Evolutionary conservation across 1,140 invertebrate genomes (phyloP), one percentile per base, ranked within the genome.

Genomic region (Hermatobates lingyangjiaoensis): DNA sequence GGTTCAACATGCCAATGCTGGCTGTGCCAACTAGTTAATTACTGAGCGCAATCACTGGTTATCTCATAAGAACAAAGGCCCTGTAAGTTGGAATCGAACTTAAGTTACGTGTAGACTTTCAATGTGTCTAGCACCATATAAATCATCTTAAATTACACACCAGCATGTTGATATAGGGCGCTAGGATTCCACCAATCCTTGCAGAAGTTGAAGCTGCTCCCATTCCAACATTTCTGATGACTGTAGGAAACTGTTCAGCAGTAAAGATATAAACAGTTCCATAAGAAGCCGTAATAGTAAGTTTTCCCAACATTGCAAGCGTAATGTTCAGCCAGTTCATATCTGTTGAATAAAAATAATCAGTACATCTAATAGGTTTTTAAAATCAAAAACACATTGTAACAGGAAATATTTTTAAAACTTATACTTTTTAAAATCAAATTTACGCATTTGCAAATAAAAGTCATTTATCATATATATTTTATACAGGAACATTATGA

Each of bases 211-310:
- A 87, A 39, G 80, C 74, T 2, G 80, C 76, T 1, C 85, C 86
- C 53, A 89, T 63, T 12, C 52, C 83, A 40, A 81, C 77, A 60
- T 83, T 87, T 50, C 87, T 69, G 34, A 90, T 77, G 5, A 83
- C 76, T 1, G 87, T 89, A 1, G 87, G 86, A 59, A 85, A 87
- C 60, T 87, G 79, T 67, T 90, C 86, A 4, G 79, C 77, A 10
- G 85, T 80, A 61, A 81, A 85, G 40, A 88, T 72, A 59, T 87
- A 88, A 27, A 87, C 75, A 1, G 83, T 76, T 26, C 78, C 81
- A 60, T 84, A 89, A 5, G 82, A 81, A 0, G 81, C 75, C 0
- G 84, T 86, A 48, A 87, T 86, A 15, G 80, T 79, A 57, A 89
- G 69, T 68, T 89, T 89, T 7, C 81, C 84, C 40, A 82, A 63